Base-by-base conservation (phyloP, 2,797 vertebrate genomes). In the Syngnathus acus region DNA sequence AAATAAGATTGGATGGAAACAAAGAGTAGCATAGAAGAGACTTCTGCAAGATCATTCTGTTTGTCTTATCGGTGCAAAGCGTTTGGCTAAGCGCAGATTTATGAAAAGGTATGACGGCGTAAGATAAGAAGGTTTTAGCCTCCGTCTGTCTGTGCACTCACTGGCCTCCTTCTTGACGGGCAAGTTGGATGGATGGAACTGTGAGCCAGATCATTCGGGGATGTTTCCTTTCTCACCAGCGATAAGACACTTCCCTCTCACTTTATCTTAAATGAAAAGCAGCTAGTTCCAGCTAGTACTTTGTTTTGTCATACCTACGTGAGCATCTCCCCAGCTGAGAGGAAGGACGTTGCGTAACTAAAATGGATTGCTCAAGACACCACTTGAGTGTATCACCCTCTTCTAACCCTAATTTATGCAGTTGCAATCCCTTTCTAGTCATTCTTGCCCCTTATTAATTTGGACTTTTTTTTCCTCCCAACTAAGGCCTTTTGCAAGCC, bases 41-140 rank as follows among this genome's bases (percentile, higher is more conserved):
- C 23, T 37, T 42, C 68, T 77, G 53, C 67, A 72, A 77, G 80
- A 75, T 68, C 72, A 62, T 75, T 64, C 71, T 68, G 69, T 74
- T 70, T 71, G 72, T 62, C 82, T 90, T 89, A 86, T 89, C 87
- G 67, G 75, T 66, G 66, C 79, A 68, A 62, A 84, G 74, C 73
- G 79, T 79, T 85, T 78, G 77, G 82, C 76, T 68, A 63, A 70
- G 77, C 72, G 37, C 65, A 79, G 82, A 89, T 83, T 87, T 82
- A 84, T 81, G 81, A 85, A 65, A 62, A 80, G 78, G 83, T 78
- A 79, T 81, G 83, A 86, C 64, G 55, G 72, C 38, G 70, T 62
- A 68, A 75, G 87, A 89, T 90, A 87, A 86, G 85, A 75, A 48
- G 66, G 40, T 76, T 79, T 83, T 74, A 77, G 76, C 74, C 77